Conservation (phyloP, 37 sponge, comb jelly and placozoan species). For the Halichondria panicea region DNA sequence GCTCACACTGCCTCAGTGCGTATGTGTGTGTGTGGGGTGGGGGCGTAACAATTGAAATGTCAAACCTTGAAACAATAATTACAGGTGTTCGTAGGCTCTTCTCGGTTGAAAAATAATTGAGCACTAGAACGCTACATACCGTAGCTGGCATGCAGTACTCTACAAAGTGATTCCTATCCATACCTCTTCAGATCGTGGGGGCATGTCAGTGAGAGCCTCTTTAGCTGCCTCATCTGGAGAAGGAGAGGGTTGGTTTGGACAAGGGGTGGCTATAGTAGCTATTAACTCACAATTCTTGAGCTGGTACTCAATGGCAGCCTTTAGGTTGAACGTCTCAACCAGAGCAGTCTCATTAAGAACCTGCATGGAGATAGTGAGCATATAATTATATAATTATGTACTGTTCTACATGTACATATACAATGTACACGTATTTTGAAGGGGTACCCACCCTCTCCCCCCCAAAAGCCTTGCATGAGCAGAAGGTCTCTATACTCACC, state of each 20-base stretch:
- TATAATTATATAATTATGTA: too few relatives aligned
- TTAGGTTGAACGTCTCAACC: conserved; percentile 96
- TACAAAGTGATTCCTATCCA: background rate
- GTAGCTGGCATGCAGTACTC: too few relatives aligned
- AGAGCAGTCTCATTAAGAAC: conserved; percentile 94
- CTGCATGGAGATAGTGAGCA: too few relatives aligned
- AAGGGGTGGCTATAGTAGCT: background rate
- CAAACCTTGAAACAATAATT: too few relatives aligned
- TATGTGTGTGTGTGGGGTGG: background rate
- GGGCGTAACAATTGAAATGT: background rate
- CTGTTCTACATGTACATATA: background rate
- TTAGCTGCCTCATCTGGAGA: conserved; percentile 79
- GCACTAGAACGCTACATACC: too few relatives aligned
- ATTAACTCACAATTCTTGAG: conserved; percentile 88
- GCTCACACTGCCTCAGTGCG: background rate
- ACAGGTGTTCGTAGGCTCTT: too few relatives aligned
- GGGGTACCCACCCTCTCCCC: background rate
- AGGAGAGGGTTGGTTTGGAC: background rate
- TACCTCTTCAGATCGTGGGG: conserved; percentile 91
- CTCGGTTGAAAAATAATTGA: too few relatives aligned
- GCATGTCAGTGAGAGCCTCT: conserved; percentile 98
- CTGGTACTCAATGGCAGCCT: conserved; percentile 97
- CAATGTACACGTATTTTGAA: background rate
- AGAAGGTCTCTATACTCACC: conserved; percentile 32
- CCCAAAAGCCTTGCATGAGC: background rate